Evolutionary conservation across 2,888 invertebrate species (phyloP), one percentile per base, ranked within the genome.

Genomic region (Diloba caeruleocephala): DNA sequence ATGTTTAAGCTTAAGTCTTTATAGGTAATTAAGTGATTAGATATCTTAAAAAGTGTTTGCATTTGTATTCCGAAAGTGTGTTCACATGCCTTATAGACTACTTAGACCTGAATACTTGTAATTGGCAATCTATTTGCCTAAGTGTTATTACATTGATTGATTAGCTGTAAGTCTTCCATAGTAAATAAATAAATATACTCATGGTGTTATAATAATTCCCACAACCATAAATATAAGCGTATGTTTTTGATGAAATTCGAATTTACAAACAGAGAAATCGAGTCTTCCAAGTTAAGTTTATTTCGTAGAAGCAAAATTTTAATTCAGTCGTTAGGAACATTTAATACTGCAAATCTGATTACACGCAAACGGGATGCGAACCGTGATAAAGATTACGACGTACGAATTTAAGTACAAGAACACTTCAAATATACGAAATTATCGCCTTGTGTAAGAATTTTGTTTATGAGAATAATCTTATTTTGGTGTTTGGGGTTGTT

Each of bases 331-430:
- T 79, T 77, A 79, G 66, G 65, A 72, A 76, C 77, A 68, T 78
- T 81, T 82, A 83, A 82, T 79, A 79, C 74, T 70, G 74, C 58
- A 77, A 81, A 84, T 82, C 81, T 71, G 77, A 83, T 84, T 81
- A 82, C 58, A 29, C 32, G 38, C 32, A 14, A 2, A 4, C 21
- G 50, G 60, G 44, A 67, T 39, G 52, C 43, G 65, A 73, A 69
- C 57, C 65, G 45, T 66, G 49, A 45, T 51, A 53, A 57, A 71
- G 49, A 45, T 36, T 13, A 12, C 28, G 14, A 29, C 31, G 32
- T 13, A 41, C 26, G 48, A 23, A 14, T 39, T 32, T 15, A 21
- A 7, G 5, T 21, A 21, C n/a, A 33, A 34, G 25, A 58, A 49
- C 34, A 23, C 4, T 36, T 50, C 17, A 53, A 39, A 56, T 44